Percentiles rank a stretch among this genome's conserved stretches.
Conservation (phyloP, 2,797 vertebrate genomes). For the Steatocranus sp. region DNA sequence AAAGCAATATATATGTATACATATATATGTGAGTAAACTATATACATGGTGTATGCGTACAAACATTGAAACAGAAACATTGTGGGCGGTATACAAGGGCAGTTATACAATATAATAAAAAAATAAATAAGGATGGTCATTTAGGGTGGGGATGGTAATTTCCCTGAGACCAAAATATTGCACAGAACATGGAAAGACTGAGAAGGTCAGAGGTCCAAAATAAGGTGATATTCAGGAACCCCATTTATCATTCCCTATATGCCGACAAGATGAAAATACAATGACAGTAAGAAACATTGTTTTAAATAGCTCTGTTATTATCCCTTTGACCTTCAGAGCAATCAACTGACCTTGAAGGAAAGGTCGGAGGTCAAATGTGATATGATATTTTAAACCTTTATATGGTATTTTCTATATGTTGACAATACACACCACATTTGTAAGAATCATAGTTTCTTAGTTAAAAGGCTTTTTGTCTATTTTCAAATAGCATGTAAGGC, state of each 20-base stretch:
- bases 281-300: not conserved
- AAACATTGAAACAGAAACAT: not conserved
- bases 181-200: not conserved
- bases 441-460: not conserved
- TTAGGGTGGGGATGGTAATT: not conserved
- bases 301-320: not conserved
- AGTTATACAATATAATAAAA: not conserved
- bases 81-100: not conserved
- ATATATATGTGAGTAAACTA: no score
- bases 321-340: fast-evolving
- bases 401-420: not conserved
- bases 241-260: not conserved
- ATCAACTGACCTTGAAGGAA: not conserved
- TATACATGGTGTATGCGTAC: not conserved
- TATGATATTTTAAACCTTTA: not conserved
- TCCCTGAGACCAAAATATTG: not conserved
- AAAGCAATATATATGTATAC: not conserved
- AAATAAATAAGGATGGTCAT: not conserved
- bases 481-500: not conserved
- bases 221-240: not conserved
- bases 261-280: not conserved
- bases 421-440: not conserved
- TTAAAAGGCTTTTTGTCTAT: not conserved
- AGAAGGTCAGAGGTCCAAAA: not conserved
- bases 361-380: not conserved